Percentiles rank a stretch among this genome's conserved stretches.
Evolutionary conservation across 2,113 vertebrate genomes (phyloP).

Genomic region (Notothenia rossii): DNA sequence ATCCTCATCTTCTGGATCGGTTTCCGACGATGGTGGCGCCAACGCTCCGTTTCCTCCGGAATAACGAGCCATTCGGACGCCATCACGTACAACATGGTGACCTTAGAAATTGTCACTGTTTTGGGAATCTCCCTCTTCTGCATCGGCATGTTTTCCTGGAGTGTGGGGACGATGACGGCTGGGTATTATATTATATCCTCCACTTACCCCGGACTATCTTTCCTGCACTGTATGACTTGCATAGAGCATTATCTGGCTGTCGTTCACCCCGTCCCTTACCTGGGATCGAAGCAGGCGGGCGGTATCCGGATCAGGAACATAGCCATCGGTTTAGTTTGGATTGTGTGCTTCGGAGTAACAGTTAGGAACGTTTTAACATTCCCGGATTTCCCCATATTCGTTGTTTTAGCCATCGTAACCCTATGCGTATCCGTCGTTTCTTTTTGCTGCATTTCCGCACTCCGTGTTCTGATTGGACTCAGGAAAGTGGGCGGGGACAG

Average conservation of each 20-base stretch:
- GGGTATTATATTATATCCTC: accelerated
- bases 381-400: not conserved
- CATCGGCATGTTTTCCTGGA: accelerated
- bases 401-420: not conserved
- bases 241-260: constrained; percentile 34
- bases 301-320: constrained; percentile 20
- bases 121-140: not conserved
- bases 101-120: accelerated
- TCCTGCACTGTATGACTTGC: constrained; percentile 13
- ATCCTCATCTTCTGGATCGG: no score
- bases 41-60: no score
- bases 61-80: constrained; percentile 37
- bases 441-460: constrained; percentile 28
- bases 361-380: accelerated
- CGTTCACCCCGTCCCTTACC: constrained; percentile 23
- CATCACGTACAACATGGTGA: constrained; percentile 1
- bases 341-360: not conserved
- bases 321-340: constrained; percentile 1
- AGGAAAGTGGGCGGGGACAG: not conserved
- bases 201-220: not conserved
- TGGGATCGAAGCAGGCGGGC: not conserved
- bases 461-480: constrained; percentile 17
- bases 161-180: accelerated
- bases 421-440: not conserved
- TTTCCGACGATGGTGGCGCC: no score